phyloP scores from a whole-genome alignment of 1,140 invertebrate genomes.

The Doryteuthis pealeii region DNA sequence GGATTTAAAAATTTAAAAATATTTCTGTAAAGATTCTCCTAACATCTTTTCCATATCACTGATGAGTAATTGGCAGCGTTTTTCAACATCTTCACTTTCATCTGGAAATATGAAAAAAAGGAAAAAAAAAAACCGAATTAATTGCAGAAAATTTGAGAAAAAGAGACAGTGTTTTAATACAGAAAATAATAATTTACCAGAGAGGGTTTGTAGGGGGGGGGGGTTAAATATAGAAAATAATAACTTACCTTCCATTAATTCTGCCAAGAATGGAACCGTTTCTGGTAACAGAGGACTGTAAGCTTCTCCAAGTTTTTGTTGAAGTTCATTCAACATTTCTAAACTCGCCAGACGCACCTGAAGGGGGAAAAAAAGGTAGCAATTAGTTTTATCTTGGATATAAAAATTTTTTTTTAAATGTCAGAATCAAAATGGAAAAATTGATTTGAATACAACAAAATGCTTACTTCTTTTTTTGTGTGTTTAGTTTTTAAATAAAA shows the following conservation, averaged over 20 bases:
- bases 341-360: slow-evolving; percentile 59
- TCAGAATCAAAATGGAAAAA: too few relatives aligned
- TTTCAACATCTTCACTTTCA: slow-evolving; percentile 57
- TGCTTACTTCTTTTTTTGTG: too few relatives aligned
- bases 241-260: slow-evolving; percentile 62
- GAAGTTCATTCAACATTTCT: slow-evolving; percentile 54
- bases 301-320: slow-evolving; percentile 58
- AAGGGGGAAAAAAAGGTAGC: slow-evolving; percentile 8
- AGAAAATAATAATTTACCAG: neutral
- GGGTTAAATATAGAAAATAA: neutral
- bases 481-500: too few relatives aligned
- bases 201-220: neutral
- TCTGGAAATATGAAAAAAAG: slow-evolving; percentile 43
- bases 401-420: too few relatives aligned
- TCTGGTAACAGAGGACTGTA: slow-evolving; percentile 61
- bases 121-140: neutral
- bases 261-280: slow-evolving; percentile 63
- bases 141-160: neutral
- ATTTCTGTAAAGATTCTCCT: slow-evolving; percentile 58
- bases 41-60: slow-evolving; percentile 55
- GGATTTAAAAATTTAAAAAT: slow-evolving; percentile 35
- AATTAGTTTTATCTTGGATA: neutral
- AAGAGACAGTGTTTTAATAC: too few relatives aligned
- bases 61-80: slow-evolving; percentile 55
- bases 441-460: too few relatives aligned